These are phyloP conservation scores for Trogon melanurus DNA, from an alignment of 2,113 vertebrate genomes.

Conservation along the genomic window DNA sequence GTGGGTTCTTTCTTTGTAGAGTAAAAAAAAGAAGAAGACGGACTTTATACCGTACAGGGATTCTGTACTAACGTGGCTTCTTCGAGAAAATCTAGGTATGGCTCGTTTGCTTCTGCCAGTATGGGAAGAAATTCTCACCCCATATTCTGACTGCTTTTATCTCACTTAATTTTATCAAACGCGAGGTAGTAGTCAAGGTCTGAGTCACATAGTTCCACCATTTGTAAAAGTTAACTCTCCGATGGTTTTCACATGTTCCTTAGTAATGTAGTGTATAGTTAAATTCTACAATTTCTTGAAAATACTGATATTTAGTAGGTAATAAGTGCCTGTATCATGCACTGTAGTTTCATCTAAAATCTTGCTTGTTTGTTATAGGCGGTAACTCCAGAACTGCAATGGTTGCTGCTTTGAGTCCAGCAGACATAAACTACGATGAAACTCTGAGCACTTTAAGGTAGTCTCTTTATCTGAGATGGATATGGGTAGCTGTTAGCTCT, in stretches of 20 bases:
- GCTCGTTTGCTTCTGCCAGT: background rate
- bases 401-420: slow-evolving; percentile 98
- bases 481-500: background rate
- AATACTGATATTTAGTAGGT: background rate
- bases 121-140: background rate
- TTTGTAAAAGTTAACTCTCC: background rate
- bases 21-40: slow-evolving; percentile 98
- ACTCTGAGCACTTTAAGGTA: slow-evolving; percentile 99
- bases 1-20: slow-evolving; percentile 76
- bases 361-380: slow-evolving; percentile 50
- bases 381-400: slow-evolving; percentile 98
- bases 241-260: background rate
- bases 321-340: background rate
- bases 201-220: background rate
- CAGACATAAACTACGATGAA: slow-evolving; percentile 99
- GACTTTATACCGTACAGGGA: slow-evolving; percentile 98
- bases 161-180: background rate
- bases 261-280: background rate
- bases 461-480: background rate
- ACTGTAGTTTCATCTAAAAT: background rate
- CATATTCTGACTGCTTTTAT: background rate
- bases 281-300: background rate
- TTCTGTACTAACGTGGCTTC: slow-evolving; percentile 98
- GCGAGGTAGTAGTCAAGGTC: background rate
- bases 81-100: slow-evolving; percentile 97